Conservation (phyloP, 2,888 invertebrate genomes). For the Eristalis pertinax region DNA sequence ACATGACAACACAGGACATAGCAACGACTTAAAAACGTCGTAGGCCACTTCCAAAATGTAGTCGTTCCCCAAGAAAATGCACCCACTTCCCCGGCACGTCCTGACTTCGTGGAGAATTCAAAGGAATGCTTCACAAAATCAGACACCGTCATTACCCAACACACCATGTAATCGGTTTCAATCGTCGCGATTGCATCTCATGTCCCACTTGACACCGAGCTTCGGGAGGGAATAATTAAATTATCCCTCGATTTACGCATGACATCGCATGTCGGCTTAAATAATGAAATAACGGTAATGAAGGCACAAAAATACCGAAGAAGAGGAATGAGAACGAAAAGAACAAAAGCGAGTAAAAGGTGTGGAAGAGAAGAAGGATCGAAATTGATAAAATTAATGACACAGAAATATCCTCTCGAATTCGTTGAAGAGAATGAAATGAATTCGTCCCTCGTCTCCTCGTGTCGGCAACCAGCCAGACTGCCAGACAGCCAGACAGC, state of each 20-base stretch:
- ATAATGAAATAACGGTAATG: neutral
- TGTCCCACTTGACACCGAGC: neutral
- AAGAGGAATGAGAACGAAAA: neutral
- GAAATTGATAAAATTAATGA: conserved; percentile 26
- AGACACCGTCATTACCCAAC: neutral
- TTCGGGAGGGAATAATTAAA: conserved; percentile 17
- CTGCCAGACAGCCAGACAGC: neutral
- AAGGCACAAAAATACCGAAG: neutral
- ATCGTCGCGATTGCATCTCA: neutral
- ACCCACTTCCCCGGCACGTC: too few relatives aligned
- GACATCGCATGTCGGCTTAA: conserved; percentile 12
- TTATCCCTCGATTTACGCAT: conserved; percentile 22
- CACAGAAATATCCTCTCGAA: conserved; percentile 14
- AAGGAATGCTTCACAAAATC: neutral
- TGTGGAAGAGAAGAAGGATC: neutral
- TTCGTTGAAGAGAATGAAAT: neutral
- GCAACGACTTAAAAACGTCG: too few relatives aligned
- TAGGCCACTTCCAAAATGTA: too few relatives aligned
- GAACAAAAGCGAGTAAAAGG: neutral
- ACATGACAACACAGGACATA: too few relatives aligned
- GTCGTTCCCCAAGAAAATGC: too few relatives aligned
- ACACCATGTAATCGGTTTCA: neutral
- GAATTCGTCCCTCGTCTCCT: neutral
- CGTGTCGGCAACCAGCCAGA: neutral
- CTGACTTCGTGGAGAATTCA: too few relatives aligned